Base-by-base conservation (phyloP, 2,113 vertebrate genomes). In the Labrus mixtus region DNA sequence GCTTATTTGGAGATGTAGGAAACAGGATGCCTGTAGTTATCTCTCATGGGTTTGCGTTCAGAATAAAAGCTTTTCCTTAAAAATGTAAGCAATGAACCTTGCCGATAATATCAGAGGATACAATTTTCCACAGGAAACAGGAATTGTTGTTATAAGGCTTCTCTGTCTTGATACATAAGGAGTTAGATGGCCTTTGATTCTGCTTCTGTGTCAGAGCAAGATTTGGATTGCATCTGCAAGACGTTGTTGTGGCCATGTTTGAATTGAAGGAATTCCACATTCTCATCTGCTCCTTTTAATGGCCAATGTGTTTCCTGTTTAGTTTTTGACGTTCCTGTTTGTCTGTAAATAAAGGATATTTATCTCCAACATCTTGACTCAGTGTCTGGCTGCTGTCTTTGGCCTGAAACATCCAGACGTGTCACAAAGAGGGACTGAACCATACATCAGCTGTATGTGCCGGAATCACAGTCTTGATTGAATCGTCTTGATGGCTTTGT, bases 301-400 rank as follows among this genome's bases (percentile, higher is more conserved):
- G 71, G 68, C 61, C 78, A 41, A 73, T 57, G 23, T 55, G 48
- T 79, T 82, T 85, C 77, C 78, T 82, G 83, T 88, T 81, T 83
- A 11, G 62, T 72, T 25, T 76, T 56, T 23, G 17, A 46, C 65
- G 54, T 84, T 86, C 79, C 69, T 80, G 69, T 80, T 73, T 71
- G 53, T 76, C 45, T 51, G 16, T 39, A 12, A n/a, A 73, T 20
- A 23, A 53, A 68, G 74, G 54, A 19, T 41, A 48, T 57, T 43
- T 58, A 19, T 85, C 81, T 76, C 72, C 25, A 76, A 76, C 74
- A 57, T 41, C 20, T 22, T 10, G 6, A 19, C 61, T 66, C 25
- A 41, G 39, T 41, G 39, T 41, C 10, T 7, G 12, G 29, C 29
- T 33, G 29, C 12, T 54, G 13, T 16, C 8, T 46, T 60, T 60